Conservation (phyloP, 2,113 vertebrate genomes). For the Platichthys stellatus region DNA sequence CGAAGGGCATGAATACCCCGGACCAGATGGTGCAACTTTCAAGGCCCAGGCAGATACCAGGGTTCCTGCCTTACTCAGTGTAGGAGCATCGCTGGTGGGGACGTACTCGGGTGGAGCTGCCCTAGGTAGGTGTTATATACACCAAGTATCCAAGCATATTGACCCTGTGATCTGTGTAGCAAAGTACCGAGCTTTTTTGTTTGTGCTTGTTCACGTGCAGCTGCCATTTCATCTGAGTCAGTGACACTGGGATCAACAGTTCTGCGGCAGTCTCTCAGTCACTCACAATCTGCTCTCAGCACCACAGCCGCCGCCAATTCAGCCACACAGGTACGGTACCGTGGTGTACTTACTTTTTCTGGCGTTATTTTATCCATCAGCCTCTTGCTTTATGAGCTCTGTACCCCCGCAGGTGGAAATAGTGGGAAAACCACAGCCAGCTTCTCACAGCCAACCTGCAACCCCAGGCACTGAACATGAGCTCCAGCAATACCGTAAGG, state of each 20-base stretch:
- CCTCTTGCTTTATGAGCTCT: not conserved
- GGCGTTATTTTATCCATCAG: not conserved
- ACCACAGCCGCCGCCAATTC: conserved; percentile 59
- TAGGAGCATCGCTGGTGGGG: conserved; percentile 76
- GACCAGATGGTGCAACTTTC: conserved; percentile 57
- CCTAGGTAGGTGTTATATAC: conserved; percentile 37
- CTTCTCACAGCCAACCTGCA: conserved; percentile 73
- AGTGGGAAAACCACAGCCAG: conserved; percentile 82
- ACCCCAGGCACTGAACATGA: conserved; percentile 80
- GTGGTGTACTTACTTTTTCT: not conserved
- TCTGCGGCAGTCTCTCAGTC: conserved; percentile 68
- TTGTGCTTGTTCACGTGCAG: conserved; percentile 33
- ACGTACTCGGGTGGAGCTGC: conserved; percentile 50
- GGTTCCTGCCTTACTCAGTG: conserved; percentile 48
- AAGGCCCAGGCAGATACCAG: conserved; percentile 57
- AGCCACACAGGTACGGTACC: conserved; percentile 67
- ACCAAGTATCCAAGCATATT: not conserved
- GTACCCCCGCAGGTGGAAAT: conserved; percentile 72
- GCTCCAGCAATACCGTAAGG: conserved; percentile 83
- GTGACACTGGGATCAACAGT: conserved; percentile 72
- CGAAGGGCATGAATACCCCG: conserved; percentile 64
- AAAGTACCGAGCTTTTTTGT: not conserved
- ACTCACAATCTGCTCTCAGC: conserved; percentile 65
- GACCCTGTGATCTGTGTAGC: not conserved
- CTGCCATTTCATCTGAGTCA: conserved; percentile 73